Base-by-base conservation (phyloP, 2,888 invertebrate genomes). In the Drosophila austrosaltans region DNA sequence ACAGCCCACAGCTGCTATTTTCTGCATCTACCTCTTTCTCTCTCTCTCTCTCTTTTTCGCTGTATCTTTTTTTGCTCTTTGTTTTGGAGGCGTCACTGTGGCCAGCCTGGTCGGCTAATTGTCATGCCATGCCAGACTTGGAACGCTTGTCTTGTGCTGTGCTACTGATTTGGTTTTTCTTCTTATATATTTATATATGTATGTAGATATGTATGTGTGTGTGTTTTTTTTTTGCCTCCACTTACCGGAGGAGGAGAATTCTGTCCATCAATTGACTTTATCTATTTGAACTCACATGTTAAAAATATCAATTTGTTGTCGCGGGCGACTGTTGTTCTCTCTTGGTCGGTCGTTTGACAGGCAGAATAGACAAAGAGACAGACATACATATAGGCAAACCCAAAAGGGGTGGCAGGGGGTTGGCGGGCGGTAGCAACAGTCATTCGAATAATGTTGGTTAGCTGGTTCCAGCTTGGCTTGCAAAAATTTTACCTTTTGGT, bases 271-370 rank as follows among this genome's bases (percentile, higher is more conserved):
- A 87, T 84, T 85, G 85, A 81, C 86, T 87, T 87, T 87, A 84
- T 84, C 83, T 84, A 87, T 84, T 84, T 84, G 83, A 84, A 84
- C 83, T 87, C 83, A 73, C 84, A 84, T 84, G 83, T 84, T 84
- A 84, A 84, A 84, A 84, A 84, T 84, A 84, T 84, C 83, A 84
- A 84, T 87, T 87, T 87, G 83, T 83, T 83, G 84, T 87, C 83
- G 82, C 59, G 48, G 36, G 54, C 59, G 75, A 63, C 65, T 74
- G 61, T 56, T 66, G 75, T 36, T 71, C 53, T 42, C 58, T 58
- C 60, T 44, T 16, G 16, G 16, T 16, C 40, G 59, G 62, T 28
- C 61, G 58, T 70, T 57, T 74, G 73, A 67, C 72, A 68, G 72
- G 56, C 68, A 73, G 58, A 59, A 59, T 42, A 72, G 20, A 61